Base-by-base conservation (phyloP, 2,113 vertebrate species). In the Elephas maximus region DNA sequence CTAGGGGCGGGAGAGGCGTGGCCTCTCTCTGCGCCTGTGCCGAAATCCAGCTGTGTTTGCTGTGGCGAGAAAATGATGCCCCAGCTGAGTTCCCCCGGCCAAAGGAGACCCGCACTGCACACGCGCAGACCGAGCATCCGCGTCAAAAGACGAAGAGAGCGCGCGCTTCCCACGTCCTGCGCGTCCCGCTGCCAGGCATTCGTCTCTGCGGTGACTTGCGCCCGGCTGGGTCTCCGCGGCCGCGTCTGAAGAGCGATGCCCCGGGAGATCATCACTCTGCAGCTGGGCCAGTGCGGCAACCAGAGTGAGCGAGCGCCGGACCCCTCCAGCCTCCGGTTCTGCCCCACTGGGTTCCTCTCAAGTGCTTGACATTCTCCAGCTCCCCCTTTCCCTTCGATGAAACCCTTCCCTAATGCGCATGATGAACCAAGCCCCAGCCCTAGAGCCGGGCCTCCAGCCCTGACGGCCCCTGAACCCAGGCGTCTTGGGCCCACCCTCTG, bases 271-370 rank as follows among this genome's bases (percentile, higher is more conserved):
- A 99, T 99, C 98, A 99, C 99, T 18, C 98, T 99, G 96, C 99
- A 99, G 97, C 99, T 99, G 44, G 99, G 99, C 97, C 99, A 99
- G 95, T 99, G 99, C 98, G 99, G 99, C 89, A 99, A 99, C 93
- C 99, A 99, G 98, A 99, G 99, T 99, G 99, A 98, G 97, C 65
- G 20, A 92, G 48, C 80, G 9, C 74, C 12, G 45, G 80, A 69
- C 48, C 84, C 95, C n/a, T 17, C 86, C 62, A 71, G 79, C 53
- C 74, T 91, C 51, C 77, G 65, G 73, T 86, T 89, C 86, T 79
- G 23, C 74, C 85, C 86, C 60, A 95, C 86, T 3, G 48, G 81
- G 89, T 78, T 20, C 51, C 73, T 73, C 78, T 84, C 71, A 37
- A 95, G 37, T 85, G 88, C 82, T 86, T 91, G 93, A 82, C 90